Evolutionary conservation across 2,113 vertebrate genomes (phyloP).

Genomic region (Cyprinodon brontotheroides): DNA sequence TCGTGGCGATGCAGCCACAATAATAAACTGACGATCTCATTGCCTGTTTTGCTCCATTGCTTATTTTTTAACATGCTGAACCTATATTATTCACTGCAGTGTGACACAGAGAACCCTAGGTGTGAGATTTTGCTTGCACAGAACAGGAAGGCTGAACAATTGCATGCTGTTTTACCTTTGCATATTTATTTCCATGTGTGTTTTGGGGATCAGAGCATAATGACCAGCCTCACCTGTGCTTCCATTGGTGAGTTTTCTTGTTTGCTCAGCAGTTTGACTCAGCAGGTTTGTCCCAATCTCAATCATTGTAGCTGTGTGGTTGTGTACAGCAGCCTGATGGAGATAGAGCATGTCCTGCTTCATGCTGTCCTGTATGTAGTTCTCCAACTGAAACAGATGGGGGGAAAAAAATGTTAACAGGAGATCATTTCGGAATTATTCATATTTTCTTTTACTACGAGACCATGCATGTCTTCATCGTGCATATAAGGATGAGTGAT

Average conservation of each 20-base stretch:
- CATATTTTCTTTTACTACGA: background rate
- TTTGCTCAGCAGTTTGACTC: constrained; percentile 93
- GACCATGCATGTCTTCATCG: background rate
- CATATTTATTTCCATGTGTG: background rate
- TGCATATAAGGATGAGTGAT: too few relatives aligned
- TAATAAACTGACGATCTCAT: constrained; percentile 68
- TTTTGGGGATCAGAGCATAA: constrained; percentile 9
- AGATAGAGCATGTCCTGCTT: constrained; percentile 91
- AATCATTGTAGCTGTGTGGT: constrained; percentile 95
- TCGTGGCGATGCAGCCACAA: constrained; percentile 77
- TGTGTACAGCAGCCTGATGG: constrained; percentile 92
- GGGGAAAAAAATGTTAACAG: constrained; percentile 1
- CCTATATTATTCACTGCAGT: constrained; percentile 29
- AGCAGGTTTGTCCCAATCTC: constrained; percentile 93
- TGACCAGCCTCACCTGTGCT: constrained; percentile 85
- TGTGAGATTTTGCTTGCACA: background rate
- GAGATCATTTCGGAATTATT: background rate
- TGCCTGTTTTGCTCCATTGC: constrained; percentile 57
- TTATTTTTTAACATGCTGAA: constrained; percentile 39
- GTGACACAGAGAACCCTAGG: background rate
- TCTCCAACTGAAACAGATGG: constrained; percentile 86
- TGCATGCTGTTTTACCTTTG: background rate
- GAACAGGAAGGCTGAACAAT: constrained; percentile 2
- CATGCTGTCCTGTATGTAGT: constrained; percentile 95
- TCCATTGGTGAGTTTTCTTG: constrained; percentile 92